These are phyloP conservation scores for Leptinotarsa tumamoca DNA, from an alignment of 2,888 invertebrate genomes.

Conservation along the genomic window DNA sequence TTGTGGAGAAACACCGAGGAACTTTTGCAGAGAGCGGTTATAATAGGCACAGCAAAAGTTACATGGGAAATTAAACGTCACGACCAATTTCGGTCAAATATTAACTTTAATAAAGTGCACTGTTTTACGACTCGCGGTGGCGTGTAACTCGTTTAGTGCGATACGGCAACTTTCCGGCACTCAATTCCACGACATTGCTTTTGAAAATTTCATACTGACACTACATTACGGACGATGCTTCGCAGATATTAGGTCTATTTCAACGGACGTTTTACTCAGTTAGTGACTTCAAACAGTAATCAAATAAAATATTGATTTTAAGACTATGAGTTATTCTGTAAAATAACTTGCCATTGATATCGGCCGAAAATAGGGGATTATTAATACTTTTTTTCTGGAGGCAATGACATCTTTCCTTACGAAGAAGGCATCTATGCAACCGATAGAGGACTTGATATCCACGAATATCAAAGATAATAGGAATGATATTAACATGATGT, in stretches of 20 bases:
- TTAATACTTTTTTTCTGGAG: too few species aligned
- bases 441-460: too few species aligned
- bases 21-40: background rate
- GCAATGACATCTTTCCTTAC: too few species aligned
- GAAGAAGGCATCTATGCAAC: too few species aligned
- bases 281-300: too few species aligned
- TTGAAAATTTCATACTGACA: background rate
- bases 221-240: background rate
- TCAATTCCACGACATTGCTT: background rate
- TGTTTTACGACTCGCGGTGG: conserved; percentile 7
- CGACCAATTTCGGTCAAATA: conserved; percentile 48
- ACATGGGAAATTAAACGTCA: conserved; percentile 43
- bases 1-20: background rate
- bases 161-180: conserved; percentile 6
- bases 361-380: too few species aligned
- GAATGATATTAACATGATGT: too few species aligned
- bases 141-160: conserved; percentile 9
- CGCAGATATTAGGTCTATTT: background rate
- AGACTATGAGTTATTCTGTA: too few species aligned
- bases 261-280: background rate
- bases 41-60: conserved; percentile 32
- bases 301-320: too few species aligned
- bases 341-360: too few species aligned
- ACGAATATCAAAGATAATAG: too few species aligned
- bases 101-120: conserved; percentile 49